A percentile compares a stretch with the other conserved stretches of the same genome.
These are phyloP conservation scores for Lithosia quadra DNA, from an alignment of 2,888 invertebrate genomes.

Conservation along the genomic window DNA sequence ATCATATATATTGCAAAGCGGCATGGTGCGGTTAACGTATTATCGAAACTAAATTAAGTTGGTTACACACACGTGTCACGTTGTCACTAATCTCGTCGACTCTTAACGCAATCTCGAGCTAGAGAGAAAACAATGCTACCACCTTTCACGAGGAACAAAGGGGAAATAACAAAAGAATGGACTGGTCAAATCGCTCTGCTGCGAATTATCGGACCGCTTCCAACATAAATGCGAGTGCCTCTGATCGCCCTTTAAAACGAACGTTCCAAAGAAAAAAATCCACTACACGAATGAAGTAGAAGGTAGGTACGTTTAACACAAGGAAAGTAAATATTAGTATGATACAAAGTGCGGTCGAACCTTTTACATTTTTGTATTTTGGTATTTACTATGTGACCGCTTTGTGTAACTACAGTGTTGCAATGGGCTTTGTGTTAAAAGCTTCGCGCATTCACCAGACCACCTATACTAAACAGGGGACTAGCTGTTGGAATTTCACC, in stretches of 20 bases:
- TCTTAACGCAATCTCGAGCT: slow-evolving; percentile 82
- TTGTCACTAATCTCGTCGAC: slow-evolving; percentile 82
- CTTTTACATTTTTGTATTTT: slow-evolving; percentile 46
- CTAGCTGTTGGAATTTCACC: slow-evolving; percentile 76
- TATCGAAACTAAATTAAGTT: slow-evolving; percentile 73
- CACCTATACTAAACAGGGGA: slow-evolving; percentile 73
- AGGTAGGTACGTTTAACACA: slow-evolving; percentile 48
- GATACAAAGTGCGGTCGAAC: slow-evolving; percentile 48
- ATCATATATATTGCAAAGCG: not conserved
- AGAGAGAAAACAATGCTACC: slow-evolving; percentile 81
- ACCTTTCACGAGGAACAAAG: slow-evolving; percentile 81
- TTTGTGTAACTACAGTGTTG: slow-evolving; percentile 65
- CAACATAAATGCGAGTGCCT: slow-evolving; percentile 69
- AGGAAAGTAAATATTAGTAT: slow-evolving; percentile 51
- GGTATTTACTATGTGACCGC: slow-evolving; percentile 64
- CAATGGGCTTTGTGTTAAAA: slow-evolving; percentile 65
- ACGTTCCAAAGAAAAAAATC: slow-evolving; percentile 63
- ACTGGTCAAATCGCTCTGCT: slow-evolving; percentile 77
- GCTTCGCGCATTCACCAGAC: slow-evolving; percentile 60
- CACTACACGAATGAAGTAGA: slow-evolving; percentile 40
- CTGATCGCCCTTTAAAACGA: slow-evolving; percentile 70
- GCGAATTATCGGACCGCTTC: slow-evolving; percentile 72
- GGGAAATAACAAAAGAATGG: slow-evolving; percentile 82
- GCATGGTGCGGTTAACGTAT: slow-evolving; percentile 59
- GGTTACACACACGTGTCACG: slow-evolving; percentile 78